Evolutionary conservation across 2,113 vertebrate genomes (phyloP).

Genomic region (Pipra filicauda): DNA sequence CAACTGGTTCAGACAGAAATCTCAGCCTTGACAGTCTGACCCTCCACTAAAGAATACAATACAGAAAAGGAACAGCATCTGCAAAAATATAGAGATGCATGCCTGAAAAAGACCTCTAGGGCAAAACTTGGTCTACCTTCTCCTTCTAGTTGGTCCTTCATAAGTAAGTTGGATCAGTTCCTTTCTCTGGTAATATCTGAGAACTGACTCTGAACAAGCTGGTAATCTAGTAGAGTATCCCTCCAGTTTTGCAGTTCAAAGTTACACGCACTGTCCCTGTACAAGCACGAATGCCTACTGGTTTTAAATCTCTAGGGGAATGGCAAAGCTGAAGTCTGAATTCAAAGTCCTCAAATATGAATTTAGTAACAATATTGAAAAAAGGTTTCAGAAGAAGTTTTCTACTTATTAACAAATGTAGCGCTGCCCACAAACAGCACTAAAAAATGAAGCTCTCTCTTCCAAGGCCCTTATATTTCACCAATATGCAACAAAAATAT

Average conservation of each 20-base stretch:
- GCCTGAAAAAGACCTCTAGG: background rate
- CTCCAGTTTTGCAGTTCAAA: background rate
- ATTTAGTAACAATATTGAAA: background rate
- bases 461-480: background rate
- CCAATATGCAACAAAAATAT: background rate
- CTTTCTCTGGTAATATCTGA: background rate
- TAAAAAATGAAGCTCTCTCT: background rate
- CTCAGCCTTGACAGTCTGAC: background rate
- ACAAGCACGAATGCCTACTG: background rate
- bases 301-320: background rate
- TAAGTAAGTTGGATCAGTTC: background rate
- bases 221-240: background rate
- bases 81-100: background rate
- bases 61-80: background rate
- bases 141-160: background rate
- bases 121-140: background rate
- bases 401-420: background rate
- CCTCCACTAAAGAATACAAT: background rate
- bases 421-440: accelerated
- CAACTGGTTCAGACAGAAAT: background rate
- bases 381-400: background rate
- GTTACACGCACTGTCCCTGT: background rate
- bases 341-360: background rate
- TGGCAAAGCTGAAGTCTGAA: background rate
- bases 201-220: background rate